Conservation (phyloP, 2,888 invertebrate species). For the Chloroclysta siterata region DNA sequence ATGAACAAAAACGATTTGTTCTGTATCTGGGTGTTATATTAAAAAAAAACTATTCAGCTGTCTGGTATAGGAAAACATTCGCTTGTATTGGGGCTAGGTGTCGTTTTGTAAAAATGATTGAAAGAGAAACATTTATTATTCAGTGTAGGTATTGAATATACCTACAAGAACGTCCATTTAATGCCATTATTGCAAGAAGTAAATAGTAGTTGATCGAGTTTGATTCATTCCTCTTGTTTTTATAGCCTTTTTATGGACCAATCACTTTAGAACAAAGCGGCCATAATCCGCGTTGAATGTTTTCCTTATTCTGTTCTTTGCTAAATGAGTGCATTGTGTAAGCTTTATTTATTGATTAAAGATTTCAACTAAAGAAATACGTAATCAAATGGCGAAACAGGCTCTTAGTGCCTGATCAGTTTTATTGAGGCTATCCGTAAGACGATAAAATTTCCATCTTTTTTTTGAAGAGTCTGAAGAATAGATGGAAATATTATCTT, state of each 20-base stretch:
- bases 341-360: not conserved
- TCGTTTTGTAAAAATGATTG: too few relatives aligned
- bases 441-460: too few relatives aligned
- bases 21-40: too few relatives aligned
- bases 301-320: constrained; percentile 21
- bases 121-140: not conserved
- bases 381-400: too few relatives aligned
- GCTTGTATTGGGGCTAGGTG: too few relatives aligned
- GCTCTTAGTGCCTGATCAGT: too few relatives aligned
- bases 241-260: constrained; percentile 28
- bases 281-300: constrained; percentile 23
- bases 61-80: too few relatives aligned
- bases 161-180: not conserved
- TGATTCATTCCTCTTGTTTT: constrained; percentile 21
- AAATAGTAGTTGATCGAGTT: constrained; percentile 4
- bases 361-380: too few relatives aligned
- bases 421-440: too few relatives aligned
- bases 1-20: too few relatives aligned
- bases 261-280: constrained; percentile 32
- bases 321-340: constrained; percentile 14
- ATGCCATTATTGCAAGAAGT: constrained; percentile 3
- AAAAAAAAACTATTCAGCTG: too few relatives aligned
- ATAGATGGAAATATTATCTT: too few relatives aligned
- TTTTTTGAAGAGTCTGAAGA: not conserved
- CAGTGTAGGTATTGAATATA: not conserved